phyloP scores from a whole-genome alignment of 2,113 vertebrate genomes.

The Kryptolebias marmoratus region DNA sequence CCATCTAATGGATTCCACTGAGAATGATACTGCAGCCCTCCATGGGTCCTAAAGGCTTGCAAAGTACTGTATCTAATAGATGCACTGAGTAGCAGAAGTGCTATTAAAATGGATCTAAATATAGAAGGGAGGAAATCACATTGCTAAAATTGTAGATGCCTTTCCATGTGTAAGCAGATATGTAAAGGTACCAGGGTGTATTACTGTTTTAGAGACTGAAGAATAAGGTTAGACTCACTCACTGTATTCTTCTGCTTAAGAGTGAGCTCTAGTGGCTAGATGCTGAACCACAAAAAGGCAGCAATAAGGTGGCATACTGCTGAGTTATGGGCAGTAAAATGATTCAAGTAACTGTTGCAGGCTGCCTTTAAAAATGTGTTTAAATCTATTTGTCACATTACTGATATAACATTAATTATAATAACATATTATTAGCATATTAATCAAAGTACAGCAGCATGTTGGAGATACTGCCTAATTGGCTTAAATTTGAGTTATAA shows the following conservation, averaged over 20 bases:
- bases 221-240: conserved; percentile 33
- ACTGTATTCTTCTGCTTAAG: conserved; percentile 76
- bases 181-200: conserved; percentile 44
- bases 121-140: conserved; percentile 42
- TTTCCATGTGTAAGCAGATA: conserved; percentile 58
- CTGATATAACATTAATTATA: neutral
- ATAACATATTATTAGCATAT: neutral
- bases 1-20: neutral
- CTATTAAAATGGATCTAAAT: conserved; percentile 61
- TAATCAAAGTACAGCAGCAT: neutral
- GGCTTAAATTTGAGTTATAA: no score
- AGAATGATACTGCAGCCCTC: conserved; percentile 32
- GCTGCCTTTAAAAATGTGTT: neutral
- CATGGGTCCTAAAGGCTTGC: conserved; percentile 35
- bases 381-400: neutral
- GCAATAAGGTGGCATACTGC: conserved; percentile 1
- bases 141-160: conserved; percentile 55
- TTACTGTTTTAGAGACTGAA: conserved; percentile 39
- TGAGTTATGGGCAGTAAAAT: neutral
- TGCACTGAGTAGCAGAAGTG: conserved; percentile 31
- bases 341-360: neutral
- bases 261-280: conserved; percentile 82
- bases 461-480: no score
- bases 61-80: conserved; percentile 50
- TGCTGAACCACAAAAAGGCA: conserved; percentile 62